phyloP scores from a whole-genome alignment of 2,797 vertebrate species.

The Echiichthys vipera region DNA sequence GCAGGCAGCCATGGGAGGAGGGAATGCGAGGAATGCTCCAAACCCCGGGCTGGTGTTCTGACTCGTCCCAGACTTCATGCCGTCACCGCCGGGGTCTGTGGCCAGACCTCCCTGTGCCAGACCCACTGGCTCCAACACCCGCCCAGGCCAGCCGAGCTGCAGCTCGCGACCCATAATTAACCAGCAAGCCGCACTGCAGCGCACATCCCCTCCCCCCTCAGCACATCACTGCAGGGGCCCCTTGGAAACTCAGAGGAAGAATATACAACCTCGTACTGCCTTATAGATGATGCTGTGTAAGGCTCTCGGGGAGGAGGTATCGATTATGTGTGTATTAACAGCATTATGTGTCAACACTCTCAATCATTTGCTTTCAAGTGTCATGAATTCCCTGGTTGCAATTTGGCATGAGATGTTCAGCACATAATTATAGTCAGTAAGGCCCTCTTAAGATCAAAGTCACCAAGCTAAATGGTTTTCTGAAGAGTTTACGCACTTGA shows the following conservation, averaged over 20 bases:
- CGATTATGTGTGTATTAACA: constrained; percentile 25
- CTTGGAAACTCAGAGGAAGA: constrained; percentile 60
- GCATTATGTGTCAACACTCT: constrained; percentile 33
- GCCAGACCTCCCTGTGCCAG: constrained; percentile 91
- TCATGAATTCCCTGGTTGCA: constrained; percentile 42
- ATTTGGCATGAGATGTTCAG: constrained; percentile 43
- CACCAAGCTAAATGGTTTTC: constrained; percentile 59
- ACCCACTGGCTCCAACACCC: constrained; percentile 90
- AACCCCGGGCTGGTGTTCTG: constrained; percentile 89
- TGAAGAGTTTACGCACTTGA: constrained; percentile 48
- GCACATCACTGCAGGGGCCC: constrained; percentile 65
- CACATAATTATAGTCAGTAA: constrained; percentile 62
- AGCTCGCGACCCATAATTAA: constrained; percentile 89
- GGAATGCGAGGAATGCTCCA: constrained; percentile 87
- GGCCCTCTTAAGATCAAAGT: constrained; percentile 59
- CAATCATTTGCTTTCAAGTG: constrained; percentile 33
- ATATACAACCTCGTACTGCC: constrained; percentile 30
- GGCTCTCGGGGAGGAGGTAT: constrained; percentile 7
- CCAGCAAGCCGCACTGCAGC: constrained; percentile 80
- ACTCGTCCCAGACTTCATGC: constrained; percentile 91
- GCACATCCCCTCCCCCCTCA: constrained; percentile 69
- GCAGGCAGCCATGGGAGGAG: constrained; percentile 80
- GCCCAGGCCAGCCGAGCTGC: constrained; percentile 88
- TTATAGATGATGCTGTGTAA: constrained; percentile 34
- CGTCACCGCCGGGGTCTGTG: constrained; percentile 90